Percentiles rank a stretch among this genome's conserved stretches.
phyloP scores from a whole-genome alignment of 2,888 invertebrate genomes.

The Cerastoderma edule region DNA sequence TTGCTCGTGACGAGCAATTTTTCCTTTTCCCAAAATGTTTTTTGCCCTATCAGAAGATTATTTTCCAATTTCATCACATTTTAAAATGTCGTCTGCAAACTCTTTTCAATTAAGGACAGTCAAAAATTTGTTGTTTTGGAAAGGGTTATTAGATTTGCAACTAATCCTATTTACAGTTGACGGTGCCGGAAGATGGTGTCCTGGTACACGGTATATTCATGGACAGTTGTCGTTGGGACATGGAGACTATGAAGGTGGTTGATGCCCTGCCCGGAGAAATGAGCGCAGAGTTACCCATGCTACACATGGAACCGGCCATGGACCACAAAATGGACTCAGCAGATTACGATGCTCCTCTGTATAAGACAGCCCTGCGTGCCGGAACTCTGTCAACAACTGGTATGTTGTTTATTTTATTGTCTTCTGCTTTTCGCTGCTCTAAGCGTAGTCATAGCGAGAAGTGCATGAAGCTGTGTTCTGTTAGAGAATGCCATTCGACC shows the following conservation, averaged over 20 bases:
- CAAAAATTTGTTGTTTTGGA: too few species aligned
- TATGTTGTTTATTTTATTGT: slow-evolving; percentile 52
- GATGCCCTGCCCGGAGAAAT: slow-evolving; percentile 88
- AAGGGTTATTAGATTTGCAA: neutral
- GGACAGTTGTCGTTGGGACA: slow-evolving; percentile 84
- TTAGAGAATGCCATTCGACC: too few species aligned
- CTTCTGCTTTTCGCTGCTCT: slow-evolving; percentile 25
- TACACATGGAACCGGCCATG: slow-evolving; percentile 87
- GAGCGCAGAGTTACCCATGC: slow-evolving; percentile 89
- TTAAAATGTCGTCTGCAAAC: too few species aligned
- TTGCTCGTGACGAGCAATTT: neutral
- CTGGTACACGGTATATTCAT: slow-evolving; percentile 84
- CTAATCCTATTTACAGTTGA: slow-evolving; percentile 60
- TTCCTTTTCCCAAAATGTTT: neutral
- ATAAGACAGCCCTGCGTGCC: slow-evolving; percentile 83
- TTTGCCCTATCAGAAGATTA: neutral
- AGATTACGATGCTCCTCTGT: slow-evolving; percentile 83
- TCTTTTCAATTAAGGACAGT: too few species aligned
- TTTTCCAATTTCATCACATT: too few species aligned
- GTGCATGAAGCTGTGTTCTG: too few species aligned
- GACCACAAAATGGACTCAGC: slow-evolving; percentile 84
- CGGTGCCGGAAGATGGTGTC: slow-evolving; percentile 82
- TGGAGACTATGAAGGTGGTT: slow-evolving; percentile 73
- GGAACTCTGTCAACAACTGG: slow-evolving; percentile 85
- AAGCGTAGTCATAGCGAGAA: too few species aligned